Evolutionary conservation across 1,140 invertebrate species (phyloP).

Genomic region (Lepeophtheirus salmonis): DNA sequence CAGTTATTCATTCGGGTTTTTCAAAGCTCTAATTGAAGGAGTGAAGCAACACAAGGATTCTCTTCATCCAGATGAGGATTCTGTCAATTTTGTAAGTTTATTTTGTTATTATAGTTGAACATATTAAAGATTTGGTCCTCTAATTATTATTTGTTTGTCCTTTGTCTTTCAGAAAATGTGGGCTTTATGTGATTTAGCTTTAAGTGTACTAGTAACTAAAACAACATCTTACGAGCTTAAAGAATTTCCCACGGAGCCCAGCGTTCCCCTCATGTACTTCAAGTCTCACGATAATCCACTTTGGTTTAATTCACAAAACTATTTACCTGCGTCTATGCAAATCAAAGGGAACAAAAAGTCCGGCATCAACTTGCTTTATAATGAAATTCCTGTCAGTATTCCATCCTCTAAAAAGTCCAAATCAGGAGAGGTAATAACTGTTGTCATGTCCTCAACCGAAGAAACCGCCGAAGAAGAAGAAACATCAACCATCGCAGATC

Average conservation of each 20-base stretch:
- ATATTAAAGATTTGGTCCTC: no score
- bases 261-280: conserved; percentile 69
- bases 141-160: neutral
- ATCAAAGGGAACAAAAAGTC: neutral
- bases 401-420: neutral
- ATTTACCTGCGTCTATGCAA: conserved; percentile 29
- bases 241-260: conserved; percentile 60
- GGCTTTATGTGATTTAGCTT: conserved; percentile 80
- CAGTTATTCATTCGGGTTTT: conserved; percentile 85
- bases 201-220: conserved; percentile 65
- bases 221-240: conserved; percentile 71
- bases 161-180: conserved; percentile 58
- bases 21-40: conserved; percentile 73
- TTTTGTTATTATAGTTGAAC: no score
- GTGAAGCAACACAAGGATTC: conserved; percentile 83
- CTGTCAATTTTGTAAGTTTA: conserved; percentile 50
- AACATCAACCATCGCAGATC: no score
- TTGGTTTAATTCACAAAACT: conserved; percentile 46
- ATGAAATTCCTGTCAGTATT: neutral
- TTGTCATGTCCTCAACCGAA: no score
- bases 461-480: no score
- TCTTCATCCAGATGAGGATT: conserved; percentile 55
- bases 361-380: neutral
- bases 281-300: conserved; percentile 40
- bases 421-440: no score